Percentiles rank a stretch among this genome's conserved stretches.
Evolutionary conservation across 2,113 vertebrate genomes (phyloP).

Genomic region (Rattus norvegicus): GRCr8 NC_086019.1:129700501-129701000

Average conservation of each 20-base stretch:
- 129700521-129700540: conserved; percentile 79
- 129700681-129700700: conserved; percentile 90
- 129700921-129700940: background rate
- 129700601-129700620: conserved; percentile 85
- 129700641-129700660: background rate
- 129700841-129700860: background rate
- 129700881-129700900: background rate
- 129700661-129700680: conserved; percentile 88
- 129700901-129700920: conserved; percentile 6
- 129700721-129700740: conserved; percentile 78
- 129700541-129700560: conserved; percentile 85
- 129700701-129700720: conserved; percentile 93
- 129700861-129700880: background rate
- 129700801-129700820: background rate
- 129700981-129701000: background rate
- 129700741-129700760: conserved; percentile 87
- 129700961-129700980: background rate
- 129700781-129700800: background rate
- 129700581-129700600: conserved; percentile 86
- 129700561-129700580: conserved; percentile 81
- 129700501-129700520: background rate
- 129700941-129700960: background rate
- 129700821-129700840: conserved; percentile 19
- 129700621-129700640: conserved; percentile 83
- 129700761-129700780: conserved; percentile 6